Base-by-base conservation (phyloP, 2,113 vertebrate genomes). In the Neopipo cinnamomea region DNA sequence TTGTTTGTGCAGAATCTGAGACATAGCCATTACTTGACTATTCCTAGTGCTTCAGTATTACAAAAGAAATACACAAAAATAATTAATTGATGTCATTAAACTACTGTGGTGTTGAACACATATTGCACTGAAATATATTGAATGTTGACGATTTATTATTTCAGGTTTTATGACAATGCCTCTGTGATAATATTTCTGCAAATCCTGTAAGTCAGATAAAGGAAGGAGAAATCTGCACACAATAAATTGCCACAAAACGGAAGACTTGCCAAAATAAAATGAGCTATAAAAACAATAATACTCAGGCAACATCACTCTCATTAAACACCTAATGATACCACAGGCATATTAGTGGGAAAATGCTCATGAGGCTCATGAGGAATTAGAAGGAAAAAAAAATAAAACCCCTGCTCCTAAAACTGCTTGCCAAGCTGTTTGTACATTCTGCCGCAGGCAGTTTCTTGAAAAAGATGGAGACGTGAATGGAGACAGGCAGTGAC, bases 321-420 rank as follows among this genome's bases (percentile, higher is more conserved):
- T 96, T 95, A 96, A 97, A 96, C 88, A 96, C 93, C 96, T 96
- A 96, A 96, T 92, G 93, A 96, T 96, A 92, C 92, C 96, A 94
- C 85, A 84, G 95, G 92, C 96, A 86, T 80, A 78, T 74, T 84
- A 93, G 85, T 81, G 28, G 52, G 52, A 47, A 95, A 96, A 96
- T 74, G 47, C 93, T 94, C 95, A 77, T 35, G 78, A 91, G 93
- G 53, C 80, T 93, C 50, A 58, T 21, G 78, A 95, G 59, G 92
- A 90, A 93, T 88, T 91, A 82, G 44, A 55, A 92, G 11, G 5
- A 35, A 89, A 89, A 52, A 93, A 95, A 71, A 92, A 73, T 2
- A 90, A 89, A 91, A 55, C 11, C 5, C 44, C 35, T n/a, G 61
- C 52, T 86, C 91, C 89, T 91, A 75, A 78, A 93, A 78, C 35